Base-by-base conservation (phyloP, 1,140 invertebrate species). In the Eumeta japonica region DNA sequence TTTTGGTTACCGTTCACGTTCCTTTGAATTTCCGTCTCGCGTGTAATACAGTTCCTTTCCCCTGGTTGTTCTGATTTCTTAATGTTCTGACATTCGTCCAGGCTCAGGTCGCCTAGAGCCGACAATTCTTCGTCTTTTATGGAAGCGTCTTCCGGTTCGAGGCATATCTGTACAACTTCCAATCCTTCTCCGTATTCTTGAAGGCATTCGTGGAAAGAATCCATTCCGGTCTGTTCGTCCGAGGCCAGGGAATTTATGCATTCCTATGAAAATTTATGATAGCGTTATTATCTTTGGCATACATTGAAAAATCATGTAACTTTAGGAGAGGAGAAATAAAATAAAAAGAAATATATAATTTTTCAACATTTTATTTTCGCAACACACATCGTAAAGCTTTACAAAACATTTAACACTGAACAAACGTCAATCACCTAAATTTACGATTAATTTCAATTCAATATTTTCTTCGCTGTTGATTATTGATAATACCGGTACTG, bases 111-210 rank as follows among this genome's bases (percentile, higher is more conserved):
- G 11, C 60, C 68, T 19, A 75, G 38, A 0, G 62, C 73, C 3
- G 75, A 77, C 35, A 75, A 39, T 39, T 77, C 74, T 11, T 77
- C 75, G 32, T 77, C 73, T 48, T 72, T 72, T 3, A 76, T 59
- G 1, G 72, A 76, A 3, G 70, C 37, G 35, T 77, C 75, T 54
- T 77, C 75, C 7, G 75, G 75, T 41, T 81, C 80, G 13, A 80
- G 58, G 43, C 78, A 80, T 46, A 81, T 81, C 50, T 81, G 78
- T 9, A 80, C 77, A 2, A 78, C 77, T 58, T 80, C 76, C 28
- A 81, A 41, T 28, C 78, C 79, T 49, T 81, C 80, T n/a, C 79
- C 79, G 47, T 80, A 80, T 47, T 81, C 80, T 58, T 81, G 79
- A 16, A 81, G 68, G 41, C 80, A 81, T 56, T 81, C 79, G 48